Evolutionary conservation across 2,797 vertebrate genomes (phyloP), one percentile per base, ranked within the genome.

Genomic region (Oreochromis grahami): DNA sequence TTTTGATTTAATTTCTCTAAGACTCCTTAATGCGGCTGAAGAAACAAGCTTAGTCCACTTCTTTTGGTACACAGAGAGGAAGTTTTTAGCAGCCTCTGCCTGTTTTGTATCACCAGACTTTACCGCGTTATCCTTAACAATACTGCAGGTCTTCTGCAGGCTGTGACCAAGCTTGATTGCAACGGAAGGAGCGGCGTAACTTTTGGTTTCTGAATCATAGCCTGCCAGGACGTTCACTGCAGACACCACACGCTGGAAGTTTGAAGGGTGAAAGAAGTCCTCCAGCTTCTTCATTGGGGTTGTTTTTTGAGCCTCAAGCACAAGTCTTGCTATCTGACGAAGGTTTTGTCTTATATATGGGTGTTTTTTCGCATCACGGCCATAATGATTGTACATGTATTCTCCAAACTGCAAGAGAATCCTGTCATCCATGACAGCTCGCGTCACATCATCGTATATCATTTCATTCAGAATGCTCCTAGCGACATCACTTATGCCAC

Each of bases 161-260:
- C 83, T 48, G 90, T 93, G 91, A 11, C 93, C 94, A 0, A 95
- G 85, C 86, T 93, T 94, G 53, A 93, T 38, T 3, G 94, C 93
- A 6, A 95, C 86, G 0, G 93, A 93, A 1, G 94, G 92, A 6
- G 10, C 34, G 11, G 5, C 34, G 70, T 91, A 94, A 0, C 26
- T 77, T 24, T 92, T 91, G 4, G 12, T 91, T 56, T 91, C 84
- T 3, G 88, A 32, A 77, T 92, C 36, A 26, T 93, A 94, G 29
- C 92, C 92, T 7, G 91, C 87, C 55, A 95, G 34, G 21, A 86
- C 82, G 10, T 93, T 94, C 32, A 95, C 94, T 1, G 90, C 88
- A 4, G 91, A 88, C 80, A 94, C 89, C 58, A 94, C 92, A 6
- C 91, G 86, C 13, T 36, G 72, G 82, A 95, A 95, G 84, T 77